Conservation (phyloP, 2,113 vertebrate genomes). For the Colaptes auratus region DNA sequence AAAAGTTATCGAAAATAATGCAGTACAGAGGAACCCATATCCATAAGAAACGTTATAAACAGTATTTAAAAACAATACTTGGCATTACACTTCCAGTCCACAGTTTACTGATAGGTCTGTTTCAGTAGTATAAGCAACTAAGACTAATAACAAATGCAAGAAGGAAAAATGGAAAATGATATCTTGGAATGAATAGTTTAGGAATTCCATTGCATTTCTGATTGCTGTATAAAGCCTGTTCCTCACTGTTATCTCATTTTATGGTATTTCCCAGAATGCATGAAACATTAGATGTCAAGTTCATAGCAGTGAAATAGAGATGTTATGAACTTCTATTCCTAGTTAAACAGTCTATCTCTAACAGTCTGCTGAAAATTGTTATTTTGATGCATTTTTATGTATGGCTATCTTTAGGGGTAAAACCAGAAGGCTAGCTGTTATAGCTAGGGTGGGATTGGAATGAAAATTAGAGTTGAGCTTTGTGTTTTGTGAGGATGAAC, state of each 20-base stretch:
- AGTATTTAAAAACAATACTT: background rate
- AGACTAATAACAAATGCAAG: background rate
- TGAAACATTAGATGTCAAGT: background rate
- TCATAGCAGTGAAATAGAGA: conserved; percentile 34
- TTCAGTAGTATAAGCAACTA: background rate
- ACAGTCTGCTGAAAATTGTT: conserved; percentile 50
- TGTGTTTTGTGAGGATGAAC: conserved; percentile 14
- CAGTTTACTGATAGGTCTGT: background rate
- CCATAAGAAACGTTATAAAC: background rate
- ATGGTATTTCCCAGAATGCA: conserved; percentile 12
- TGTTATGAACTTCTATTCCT: conserved; percentile 30
- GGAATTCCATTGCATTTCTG: background rate
- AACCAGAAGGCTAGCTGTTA: background rate
- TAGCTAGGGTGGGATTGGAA: background rate
- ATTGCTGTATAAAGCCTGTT: background rate
- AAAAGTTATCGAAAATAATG: background rate
- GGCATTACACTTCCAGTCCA: background rate
- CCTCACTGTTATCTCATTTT: background rate
- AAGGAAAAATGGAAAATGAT: background rate
- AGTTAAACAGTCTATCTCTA: conserved; percentile 38
- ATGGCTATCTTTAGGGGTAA: conserved; percentile 10
- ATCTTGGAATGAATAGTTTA: background rate
- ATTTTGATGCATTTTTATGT: conserved; percentile 54
- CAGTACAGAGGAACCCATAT: background rate
- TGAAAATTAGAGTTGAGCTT: conserved; percentile 34